Evolutionary conservation across 2,888 invertebrate genomes (phyloP).

Genomic region (Phytoseiulus persimilis): DNA sequence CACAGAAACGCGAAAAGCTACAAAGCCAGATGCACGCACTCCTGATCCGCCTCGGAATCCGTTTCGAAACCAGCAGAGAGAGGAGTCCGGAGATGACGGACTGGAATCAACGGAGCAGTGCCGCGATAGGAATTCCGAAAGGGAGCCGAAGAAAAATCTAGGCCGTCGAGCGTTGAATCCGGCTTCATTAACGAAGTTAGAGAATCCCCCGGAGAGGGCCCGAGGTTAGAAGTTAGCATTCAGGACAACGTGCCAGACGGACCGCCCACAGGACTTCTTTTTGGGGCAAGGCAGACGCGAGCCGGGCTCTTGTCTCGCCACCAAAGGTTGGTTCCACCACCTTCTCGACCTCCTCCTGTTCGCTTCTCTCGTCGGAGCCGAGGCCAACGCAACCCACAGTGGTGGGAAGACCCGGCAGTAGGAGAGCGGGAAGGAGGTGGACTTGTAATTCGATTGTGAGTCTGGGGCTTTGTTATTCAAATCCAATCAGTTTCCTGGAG

Average conservation of each 20-base stretch:
- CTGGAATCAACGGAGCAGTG: not conserved
- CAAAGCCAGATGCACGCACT: not conserved
- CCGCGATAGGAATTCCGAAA: not conserved
- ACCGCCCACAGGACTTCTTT: not conserved
- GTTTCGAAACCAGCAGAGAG: not conserved
- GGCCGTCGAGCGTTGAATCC: not conserved
- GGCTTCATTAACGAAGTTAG: not conserved
- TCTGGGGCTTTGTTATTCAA: slow-evolving; percentile 34
- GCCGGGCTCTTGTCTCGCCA: not conserved
- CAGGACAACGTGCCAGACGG: not conserved
- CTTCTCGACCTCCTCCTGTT: not conserved
- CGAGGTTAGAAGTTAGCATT: not conserved
- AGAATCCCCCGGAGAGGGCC: not conserved
- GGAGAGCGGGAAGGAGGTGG: not conserved
- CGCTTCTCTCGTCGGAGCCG: not conserved
- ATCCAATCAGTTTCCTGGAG: slow-evolving; percentile 23
- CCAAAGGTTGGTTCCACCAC: not conserved
- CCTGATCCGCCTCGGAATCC: not conserved
- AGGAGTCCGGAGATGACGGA: not conserved
- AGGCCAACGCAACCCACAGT: not conserved
- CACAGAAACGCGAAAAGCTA: not conserved
- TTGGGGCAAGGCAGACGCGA: not conserved
- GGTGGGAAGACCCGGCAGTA: too few relatives aligned
- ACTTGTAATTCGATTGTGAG: slow-evolving; percentile 35
- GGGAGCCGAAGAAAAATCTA: not conserved